Conservation (phyloP, 2,888 invertebrate genomes). For the Polymixis flavicincta region DNA sequence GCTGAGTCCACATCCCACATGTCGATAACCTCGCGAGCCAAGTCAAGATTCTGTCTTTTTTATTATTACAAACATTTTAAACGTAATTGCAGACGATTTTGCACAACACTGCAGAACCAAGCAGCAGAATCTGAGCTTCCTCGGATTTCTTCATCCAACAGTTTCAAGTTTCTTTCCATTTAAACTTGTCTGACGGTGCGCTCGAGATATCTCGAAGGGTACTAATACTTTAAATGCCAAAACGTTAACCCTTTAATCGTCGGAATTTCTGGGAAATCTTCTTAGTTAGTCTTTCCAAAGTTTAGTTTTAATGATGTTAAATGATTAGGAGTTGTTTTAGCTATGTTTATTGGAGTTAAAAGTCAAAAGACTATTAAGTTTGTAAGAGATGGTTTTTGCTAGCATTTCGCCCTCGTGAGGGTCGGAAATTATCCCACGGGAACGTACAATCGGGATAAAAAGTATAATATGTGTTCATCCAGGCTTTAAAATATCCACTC, state of each 20-base stretch:
- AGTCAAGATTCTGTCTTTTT: too few relatives aligned
- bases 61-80: too few relatives aligned
- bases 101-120: slow-evolving; percentile 21
- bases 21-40: too few relatives aligned
- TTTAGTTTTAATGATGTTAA: slow-evolving; percentile 3
- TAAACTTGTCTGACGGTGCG: slow-evolving; percentile 25
- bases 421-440: too few relatives aligned
- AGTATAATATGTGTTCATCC: too few relatives aligned
- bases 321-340: not conserved
- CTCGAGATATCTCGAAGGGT: slow-evolving; percentile 27
- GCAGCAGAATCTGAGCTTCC: slow-evolving; percentile 32
- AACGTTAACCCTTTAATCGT: slow-evolving; percentile 33
- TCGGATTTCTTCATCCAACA: slow-evolving; percentile 29
- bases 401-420: too few relatives aligned
- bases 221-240: slow-evolving; percentile 32
- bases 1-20: too few relatives aligned
- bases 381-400: not conserved
- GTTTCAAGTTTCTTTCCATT: slow-evolving; percentile 32
- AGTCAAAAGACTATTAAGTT: too few relatives aligned
- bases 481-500: too few relatives aligned
- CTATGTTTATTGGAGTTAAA: not conserved
- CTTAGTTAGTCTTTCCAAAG: slow-evolving; percentile 19
- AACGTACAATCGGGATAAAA: too few relatives aligned
- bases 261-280: slow-evolving; percentile 31
- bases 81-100: slow-evolving; percentile 11